Evolutionary conservation across 2,888 invertebrate genomes (phyloP), one percentile per base, ranked within the genome.

Genomic region (Chamaedrilus cognettii): DNA sequence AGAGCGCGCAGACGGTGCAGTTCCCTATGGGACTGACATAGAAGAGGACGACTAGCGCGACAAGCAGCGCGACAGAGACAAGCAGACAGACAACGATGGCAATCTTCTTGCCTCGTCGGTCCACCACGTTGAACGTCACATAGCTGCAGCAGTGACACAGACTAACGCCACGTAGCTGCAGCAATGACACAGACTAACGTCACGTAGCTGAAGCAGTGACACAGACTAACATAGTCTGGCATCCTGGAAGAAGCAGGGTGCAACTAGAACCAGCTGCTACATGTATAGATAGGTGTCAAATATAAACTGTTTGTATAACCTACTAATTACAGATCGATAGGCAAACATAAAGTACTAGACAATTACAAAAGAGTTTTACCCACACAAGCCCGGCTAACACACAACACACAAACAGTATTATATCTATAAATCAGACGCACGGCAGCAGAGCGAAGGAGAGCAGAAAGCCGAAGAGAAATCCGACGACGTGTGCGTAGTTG

Each of bases 401-500:
- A n/a, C n/a, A n/a, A n/a, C n/a, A n/a, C n/a, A n/a, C n/a, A n/a
- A n/a, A n/a, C n/a, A n/a, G n/a, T n/a, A n/a, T n/a, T n/a, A n/a
- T n/a, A n/a, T n/a, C n/a, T n/a, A n/a, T n/a, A n/a, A n/a, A n/a
- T n/a, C n/a, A n/a, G 19, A 97, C 90, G 85, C 96, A 97, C 67
- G 98, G 98, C 82, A 98, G 88, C 67, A 99, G 84, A 63, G 96
- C 94, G 85, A 96, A 93, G 42, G 96, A 94, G 42, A 98, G 87
- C 67, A 96, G 87, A 80, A 95, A 92, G 69, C 98, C 97, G 83
- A 95, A 94, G 66, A 93, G 87, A 84, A 97, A 94, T 76, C 98
- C 97, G 82, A 95, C 94, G 62, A 96, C 87, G 81, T 98, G 97
- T 68, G 98, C 95, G 86, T 96, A 98, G 86, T 99, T 99, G 86